These are phyloP conservation scores for Caloenas nicobarica DNA, from an alignment of 2,113 vertebrate genomes.

Conservation along the genomic window DNA sequence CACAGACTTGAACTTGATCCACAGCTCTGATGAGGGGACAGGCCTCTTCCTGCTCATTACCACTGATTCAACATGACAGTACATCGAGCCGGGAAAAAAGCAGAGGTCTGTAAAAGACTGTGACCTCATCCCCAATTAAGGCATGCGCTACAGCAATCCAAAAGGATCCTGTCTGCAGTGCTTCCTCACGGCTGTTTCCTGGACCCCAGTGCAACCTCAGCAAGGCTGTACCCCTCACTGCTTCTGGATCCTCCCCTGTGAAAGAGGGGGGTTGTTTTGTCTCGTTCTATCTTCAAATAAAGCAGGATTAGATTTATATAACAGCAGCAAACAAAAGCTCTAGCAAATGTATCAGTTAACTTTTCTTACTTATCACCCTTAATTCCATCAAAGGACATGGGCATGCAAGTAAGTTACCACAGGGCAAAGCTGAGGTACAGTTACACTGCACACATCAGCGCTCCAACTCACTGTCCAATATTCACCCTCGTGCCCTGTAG, in stretches of 20 bases:
- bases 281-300: not conserved
- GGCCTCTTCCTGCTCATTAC: not conserved
- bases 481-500: not conserved
- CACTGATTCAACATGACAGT: not conserved
- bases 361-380: not conserved
- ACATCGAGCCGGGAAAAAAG: not conserved
- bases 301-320: not conserved
- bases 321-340: not conserved
- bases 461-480: not conserved
- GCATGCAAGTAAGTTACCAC: not conserved
- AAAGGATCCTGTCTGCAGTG: not conserved
- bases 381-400: not conserved
- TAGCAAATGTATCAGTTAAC: not conserved
- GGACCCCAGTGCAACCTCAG: not conserved
- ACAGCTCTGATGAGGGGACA: not conserved
- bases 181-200: not conserved
- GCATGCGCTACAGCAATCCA: not conserved
- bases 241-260: not conserved
- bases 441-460: too few relatives aligned
- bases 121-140: not conserved
- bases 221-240: not conserved
- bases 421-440: not conserved
- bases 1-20: not conserved
- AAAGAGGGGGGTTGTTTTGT: not conserved
- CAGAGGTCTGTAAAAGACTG: not conserved